Evolutionary conservation across 2,797 vertebrate species (phyloP), one percentile per base, ranked within the genome.

Genomic region (Steatocranus sp.): DNA sequence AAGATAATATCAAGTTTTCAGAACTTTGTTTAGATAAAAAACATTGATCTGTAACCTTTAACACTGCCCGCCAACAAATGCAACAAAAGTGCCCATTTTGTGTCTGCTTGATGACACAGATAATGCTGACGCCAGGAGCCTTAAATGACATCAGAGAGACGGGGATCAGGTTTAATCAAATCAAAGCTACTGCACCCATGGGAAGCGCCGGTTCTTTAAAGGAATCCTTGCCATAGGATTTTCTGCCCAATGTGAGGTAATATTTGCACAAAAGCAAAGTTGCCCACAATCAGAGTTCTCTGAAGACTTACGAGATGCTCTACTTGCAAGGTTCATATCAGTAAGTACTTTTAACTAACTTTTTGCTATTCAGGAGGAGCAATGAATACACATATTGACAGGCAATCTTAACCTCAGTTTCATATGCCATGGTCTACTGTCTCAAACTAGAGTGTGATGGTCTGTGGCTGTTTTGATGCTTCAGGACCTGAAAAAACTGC

Each of bases 51-150:
- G 41, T 86, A 84, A 91, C 89, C 89, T 93, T 88, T 90, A 68
- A 84, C 84, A 84, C 73, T 75, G 43, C 76, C 73, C 46, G 76
- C 76, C 79, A 86, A 82, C 79, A 87, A 86, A 84, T 81, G 83
- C 68, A 87, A 92, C 87, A 91, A 92, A 93, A 87, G 84, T 82
- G 73, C 66, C 79, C 80, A 82, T 91, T 92, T 92, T 86, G 82
- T 76, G 85, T 85, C 83, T 80, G 78, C 84, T 91, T 90, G 94
- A 95, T 95, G 86, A 81, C 61, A 89, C 23, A 91, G 95, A 95
- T 96, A 94, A 88, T 75, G 66, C 79, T 86, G 93, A 94, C 84
- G 88, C 91, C 90, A 88, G 80, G 23, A 91, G 82, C 88, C 80
- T 93, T 87, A 86, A 87, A 88, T 32, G 81, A 88, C 83, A 92